Evolutionary conservation across 1,140 invertebrate species (phyloP), one percentile per base, ranked within the genome.

Genomic region (Metopolophium dirhodum): DNA sequence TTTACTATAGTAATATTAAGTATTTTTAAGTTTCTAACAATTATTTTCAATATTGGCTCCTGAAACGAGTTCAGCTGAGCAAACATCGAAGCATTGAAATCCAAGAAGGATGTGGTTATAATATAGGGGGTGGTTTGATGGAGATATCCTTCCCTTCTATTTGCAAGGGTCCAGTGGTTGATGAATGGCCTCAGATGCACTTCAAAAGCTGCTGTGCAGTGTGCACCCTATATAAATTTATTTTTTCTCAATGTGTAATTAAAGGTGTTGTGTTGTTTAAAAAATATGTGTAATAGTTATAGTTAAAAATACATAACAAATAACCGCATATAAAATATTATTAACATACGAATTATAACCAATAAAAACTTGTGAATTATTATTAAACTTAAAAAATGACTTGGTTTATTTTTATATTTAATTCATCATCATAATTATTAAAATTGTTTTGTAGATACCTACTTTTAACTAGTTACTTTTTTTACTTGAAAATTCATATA

Each of bases 171-270:
- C 82, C 47, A 20, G 82, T 8, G 49, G 35, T 93, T 86, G 91
- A 93, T 93, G 51, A 93, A 93, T 93, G 49, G 82, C 47, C 49
- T 85, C 91, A 45, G 49, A 54, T 57, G 82, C 91, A 93, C 91
- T 93, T 93, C 90, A 85, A 93, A 93, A 93, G 91, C 91, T 49
- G 61, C 45, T 93, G 49, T 57, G 51, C 49, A 61, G 30, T 93
- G 49, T 57, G 51, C 49, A 61, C 77, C 91, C 90, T 47, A 47
- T 61, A 54, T 88, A 88, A 35, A 90, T 41, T 89, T 35, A 37
- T 57, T 89, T 88, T 89, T 89, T 35, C n/a, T 51, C 8, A 35
- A 89, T n/a, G 4, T 47, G n/a, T 22, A 54, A 89, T 89, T 89
- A 89, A 57, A 89, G 49, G 23, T 89, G 51, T 88, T 88, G 22